Percentiles rank a stretch among this genome's conserved stretches.
Conservation (phyloP, 2,888 invertebrate species). For the Chrysomela aeneicollis region DNA sequence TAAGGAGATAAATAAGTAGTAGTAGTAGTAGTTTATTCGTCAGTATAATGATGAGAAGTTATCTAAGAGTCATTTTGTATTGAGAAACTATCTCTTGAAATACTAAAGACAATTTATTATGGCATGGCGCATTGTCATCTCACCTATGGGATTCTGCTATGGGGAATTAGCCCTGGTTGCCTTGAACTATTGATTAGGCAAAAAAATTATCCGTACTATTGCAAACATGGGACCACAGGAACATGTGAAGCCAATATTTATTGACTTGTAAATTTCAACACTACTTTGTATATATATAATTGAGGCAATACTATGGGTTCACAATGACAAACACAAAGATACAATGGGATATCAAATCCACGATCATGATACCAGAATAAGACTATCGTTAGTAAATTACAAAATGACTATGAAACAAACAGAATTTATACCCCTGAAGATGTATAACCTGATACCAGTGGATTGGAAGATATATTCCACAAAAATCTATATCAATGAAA, state of each 20-base stretch:
- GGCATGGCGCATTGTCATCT: background rate
- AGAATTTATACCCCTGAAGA: background rate
- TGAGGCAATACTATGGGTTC: background rate
- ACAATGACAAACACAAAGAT: background rate
- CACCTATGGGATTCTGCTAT: conserved; percentile 2
- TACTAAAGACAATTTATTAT: background rate
- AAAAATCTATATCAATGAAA: too few species aligned
- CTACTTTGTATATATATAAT: background rate
- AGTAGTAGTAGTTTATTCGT: too few species aligned
- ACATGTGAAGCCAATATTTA: background rate
- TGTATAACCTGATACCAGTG: background rate
- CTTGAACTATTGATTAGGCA: background rate
- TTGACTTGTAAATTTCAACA: background rate
- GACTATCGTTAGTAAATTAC: background rate
- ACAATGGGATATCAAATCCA: background rate
- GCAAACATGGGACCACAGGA: too few species aligned
- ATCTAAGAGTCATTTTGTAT: background rate
- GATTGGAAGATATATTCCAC: background rate
- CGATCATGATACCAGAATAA: background rate
- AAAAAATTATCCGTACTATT: background rate
- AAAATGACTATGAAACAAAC: background rate
- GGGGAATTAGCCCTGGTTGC: background rate
- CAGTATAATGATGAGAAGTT: too few species aligned
- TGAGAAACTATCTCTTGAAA: background rate
- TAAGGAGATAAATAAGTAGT: background rate